A percentile compares a stretch with the other conserved stretches of the same genome.
Evolutionary conservation across 2,888 invertebrate genomes (phyloP).

Genomic region (Diarsia rubi): DNA sequence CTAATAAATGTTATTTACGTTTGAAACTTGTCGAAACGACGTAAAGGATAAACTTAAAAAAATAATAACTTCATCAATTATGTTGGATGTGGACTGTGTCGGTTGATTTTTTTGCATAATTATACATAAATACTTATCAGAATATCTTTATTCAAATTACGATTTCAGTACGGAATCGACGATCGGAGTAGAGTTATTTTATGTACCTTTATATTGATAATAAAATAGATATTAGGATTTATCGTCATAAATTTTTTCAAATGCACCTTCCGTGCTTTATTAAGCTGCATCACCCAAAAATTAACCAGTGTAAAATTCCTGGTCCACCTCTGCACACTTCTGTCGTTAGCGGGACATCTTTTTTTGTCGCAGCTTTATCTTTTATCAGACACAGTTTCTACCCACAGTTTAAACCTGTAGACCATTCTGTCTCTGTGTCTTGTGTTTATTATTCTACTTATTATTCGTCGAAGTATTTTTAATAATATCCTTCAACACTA

Average conservation of each 20-base stretch:
- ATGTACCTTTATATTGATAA: background rate
- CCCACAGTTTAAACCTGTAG: background rate
- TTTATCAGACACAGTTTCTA: background rate
- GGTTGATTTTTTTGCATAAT: slow-evolving; percentile 7
- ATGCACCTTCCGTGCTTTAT: background rate
- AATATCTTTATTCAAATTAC: background rate
- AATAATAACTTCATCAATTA: slow-evolving; percentile 38
- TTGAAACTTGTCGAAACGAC: slow-evolving; percentile 19
- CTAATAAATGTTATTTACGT: slow-evolving; percentile 49
- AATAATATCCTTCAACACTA: too few relatives aligned
- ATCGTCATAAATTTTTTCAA: background rate
- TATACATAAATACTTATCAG: background rate
- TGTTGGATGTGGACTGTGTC: slow-evolving; percentile 2
- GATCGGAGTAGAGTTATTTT: background rate
- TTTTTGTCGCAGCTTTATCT: background rate
- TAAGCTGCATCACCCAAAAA: background rate
- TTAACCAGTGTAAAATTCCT: background rate
- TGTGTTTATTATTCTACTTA: background rate
- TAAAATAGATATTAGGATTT: background rate
- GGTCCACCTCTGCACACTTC: background rate
- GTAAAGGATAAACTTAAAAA: slow-evolving; percentile 31
- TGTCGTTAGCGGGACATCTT: background rate
- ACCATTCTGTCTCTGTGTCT: background rate
- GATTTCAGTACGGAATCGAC: background rate
- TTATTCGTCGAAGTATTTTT: background rate